Base-by-base conservation (phyloP, 2,888 invertebrate genomes). In the Cheilosia vernalis region DNA sequence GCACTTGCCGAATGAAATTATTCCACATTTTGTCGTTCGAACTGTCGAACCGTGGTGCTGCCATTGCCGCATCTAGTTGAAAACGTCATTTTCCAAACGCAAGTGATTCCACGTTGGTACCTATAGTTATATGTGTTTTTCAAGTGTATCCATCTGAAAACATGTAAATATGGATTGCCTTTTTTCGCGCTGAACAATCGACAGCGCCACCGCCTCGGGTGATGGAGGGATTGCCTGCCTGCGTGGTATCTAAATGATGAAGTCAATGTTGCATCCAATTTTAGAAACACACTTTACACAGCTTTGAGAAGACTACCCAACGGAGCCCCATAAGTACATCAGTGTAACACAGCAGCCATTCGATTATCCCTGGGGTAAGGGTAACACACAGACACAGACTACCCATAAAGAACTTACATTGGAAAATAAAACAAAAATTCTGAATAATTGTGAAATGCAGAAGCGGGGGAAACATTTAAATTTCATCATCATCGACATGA, bases 381-480 rank as follows among this genome's bases (percentile, higher is more conserved):
- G 49, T n/a, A 33, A 30, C 66, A 55, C 27, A 10, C 51, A 73
- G 73, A 55, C 27, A 10, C 51, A 73, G 73, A 37, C 60, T 66
- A 30, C 49, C 37, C 55, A 51, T 74, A 55, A 74, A 74, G 70
- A 64, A 66, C 53, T 72, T 58, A 51, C 78, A 69, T 83, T 67
- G n/a, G 37, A 64, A 79, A 78, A 61, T 19, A 49, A 49, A 76
- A 79, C 63, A 37, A 69, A 76, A 44, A 70, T 21, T 56, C 13
- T 80, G 27, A 51, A 70, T 44, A 53, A 53, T 70, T 82, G 56
- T 53, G 70, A 72, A 67, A 73, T 37, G 19, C 61, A 55, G 66
- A 76, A 37, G 2, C 19, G 27, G 44, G 70, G 74, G 76, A 84
- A 84, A 76, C 80, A 84, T 84, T 84, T 84, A 76, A 70, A 76